Conservation (phyloP, 2,888 invertebrate species). For the Ormyrus pomaceus region DNA sequence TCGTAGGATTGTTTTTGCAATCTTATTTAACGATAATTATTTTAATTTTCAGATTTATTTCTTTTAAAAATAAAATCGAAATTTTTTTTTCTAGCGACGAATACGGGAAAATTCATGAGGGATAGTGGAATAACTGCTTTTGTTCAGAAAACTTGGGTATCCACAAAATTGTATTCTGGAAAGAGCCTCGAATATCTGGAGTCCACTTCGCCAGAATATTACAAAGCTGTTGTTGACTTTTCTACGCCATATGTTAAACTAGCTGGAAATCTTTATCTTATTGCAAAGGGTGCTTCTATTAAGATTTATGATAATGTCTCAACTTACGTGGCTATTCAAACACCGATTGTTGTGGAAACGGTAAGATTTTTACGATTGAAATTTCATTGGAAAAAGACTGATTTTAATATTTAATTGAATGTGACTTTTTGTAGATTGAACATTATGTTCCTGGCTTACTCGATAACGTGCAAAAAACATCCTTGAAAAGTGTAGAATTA, state of each 20-base stretch:
- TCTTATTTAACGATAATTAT: conserved; percentile 11
- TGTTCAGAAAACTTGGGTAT: conserved; percentile 81
- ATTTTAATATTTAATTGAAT: no score
- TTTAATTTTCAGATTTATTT: neutral
- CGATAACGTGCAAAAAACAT: conserved; percentile 79
- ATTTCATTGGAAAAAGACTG: neutral
- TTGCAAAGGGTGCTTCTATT: conserved; percentile 77
- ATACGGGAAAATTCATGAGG: conserved; percentile 81
- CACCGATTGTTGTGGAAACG: conserved; percentile 77
- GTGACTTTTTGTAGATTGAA: conserved; percentile 78
- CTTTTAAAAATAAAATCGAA: neutral
- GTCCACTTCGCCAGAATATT: conserved; percentile 83
- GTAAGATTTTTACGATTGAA: conserved; percentile 73
- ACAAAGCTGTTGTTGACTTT: conserved; percentile 77
- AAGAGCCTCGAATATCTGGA: conserved; percentile 83
- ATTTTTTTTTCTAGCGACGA: conserved; percentile 77
- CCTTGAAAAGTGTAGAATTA: conserved; percentile 67
- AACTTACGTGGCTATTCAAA: conserved; percentile 77
- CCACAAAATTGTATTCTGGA: conserved; percentile 79
- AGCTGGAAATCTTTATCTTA: conserved; percentile 78
- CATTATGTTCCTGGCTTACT: conserved; percentile 85
- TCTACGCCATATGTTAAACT: conserved; percentile 81
- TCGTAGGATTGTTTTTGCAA: conserved; percentile 19
- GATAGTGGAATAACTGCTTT: conserved; percentile 82
- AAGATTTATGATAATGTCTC: conserved; percentile 77